Evolutionary conservation across 2,888 invertebrate genomes (phyloP), one percentile per base, ranked within the genome.

Genomic region (Drosophila macrospina): DNA sequence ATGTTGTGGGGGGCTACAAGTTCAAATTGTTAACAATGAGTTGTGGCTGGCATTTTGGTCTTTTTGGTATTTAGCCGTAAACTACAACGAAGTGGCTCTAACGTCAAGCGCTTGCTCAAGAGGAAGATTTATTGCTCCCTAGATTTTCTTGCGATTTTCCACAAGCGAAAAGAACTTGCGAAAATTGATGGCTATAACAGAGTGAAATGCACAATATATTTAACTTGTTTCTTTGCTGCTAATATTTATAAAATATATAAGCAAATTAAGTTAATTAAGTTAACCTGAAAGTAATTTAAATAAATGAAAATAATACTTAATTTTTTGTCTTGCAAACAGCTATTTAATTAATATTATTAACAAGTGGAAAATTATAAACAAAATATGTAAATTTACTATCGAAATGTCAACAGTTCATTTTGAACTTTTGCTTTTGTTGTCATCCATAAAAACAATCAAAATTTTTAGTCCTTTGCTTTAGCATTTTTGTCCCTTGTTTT

Each of bases 401-500:
- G 20, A 0, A 32, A 8, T 1, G 10, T 30, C 7, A 24, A 24
- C 39, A 20, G 20, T 24, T 20, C n/a, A 8, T 36, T 34, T 47
- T 16, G 10, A 47, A 32, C 54, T 55, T 52, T 69, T 50, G 57
- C 16, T 39, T 59, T 63, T 11, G 7, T 55, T 73, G 72, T 69
- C 70, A 73, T 13, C 47, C 24, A 45, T 32, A 37, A 26, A 26
- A 48, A 48, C 15, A 55, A 34, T 69, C 64, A 32, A 73, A 73
- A 73, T 75, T 73, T 56, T 52, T 34, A 26, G 54, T 44, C 28
- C 1, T 41, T 36, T 6, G 0, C n/a, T 41, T 36, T 41, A 60
- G 24, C 16, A 30, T 26, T 70, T 64, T 48, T 11, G 6, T n/a
- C n/a, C 20, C n/a, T 39, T 37, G 26, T n/a, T 24, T 42, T n/a